Base-by-base conservation (phyloP, 2,797 vertebrate genomes). In the Coregonus suidteri region DNA sequence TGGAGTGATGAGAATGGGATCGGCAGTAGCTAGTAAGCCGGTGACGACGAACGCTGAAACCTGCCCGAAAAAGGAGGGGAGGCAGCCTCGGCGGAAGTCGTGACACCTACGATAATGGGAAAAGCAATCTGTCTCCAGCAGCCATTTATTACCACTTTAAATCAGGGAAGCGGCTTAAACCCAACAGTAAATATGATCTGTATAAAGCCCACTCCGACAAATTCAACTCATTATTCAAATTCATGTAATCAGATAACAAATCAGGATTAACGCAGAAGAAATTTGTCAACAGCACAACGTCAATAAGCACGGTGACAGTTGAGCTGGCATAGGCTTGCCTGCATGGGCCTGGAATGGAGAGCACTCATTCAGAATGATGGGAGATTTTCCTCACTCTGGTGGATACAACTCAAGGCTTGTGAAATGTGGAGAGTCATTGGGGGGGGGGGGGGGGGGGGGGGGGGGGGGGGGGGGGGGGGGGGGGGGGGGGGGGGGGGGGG, bases 221-320 rank as follows among this genome's bases (percentile, higher is more conserved):
- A 56, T 84, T 78, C 88, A 85, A 84, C 64, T 83, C 75, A 80
- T 90, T 88, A 88, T 89, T 89, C 78, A 88, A 87, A 91, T 82
- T 62, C n/a, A 73, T 87, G 81, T 82, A 62, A 77, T 86, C 86
- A 80, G 82, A 82, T 81, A 83, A 88, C 76, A 82, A 87, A 91
- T 85, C 62, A 81, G 85, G 81, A 91, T 90, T 88, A 90, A 85
- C 77, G 73, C 76, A 65, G 73, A 74, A 77, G 70, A 81, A 86
- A 89, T 90, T 75, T 82, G 77, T 88, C 85, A 86, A 81, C 77
- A 53, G 82, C 73, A 81, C 67, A 72, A 72, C 66, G 79, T 86
- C 86, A 85, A 88, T 89, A 85, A 85, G 87, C 76, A 81, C 82
- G 64, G 70, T 82, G 71, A 77, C 71, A 78, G 81, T 56, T 53